Percentiles rank a stretch among this genome's conserved stretches.
These are phyloP conservation scores for Erebia palarica DNA, from an alignment of 2,888 invertebrate species.

Conservation along the genomic window DNA sequence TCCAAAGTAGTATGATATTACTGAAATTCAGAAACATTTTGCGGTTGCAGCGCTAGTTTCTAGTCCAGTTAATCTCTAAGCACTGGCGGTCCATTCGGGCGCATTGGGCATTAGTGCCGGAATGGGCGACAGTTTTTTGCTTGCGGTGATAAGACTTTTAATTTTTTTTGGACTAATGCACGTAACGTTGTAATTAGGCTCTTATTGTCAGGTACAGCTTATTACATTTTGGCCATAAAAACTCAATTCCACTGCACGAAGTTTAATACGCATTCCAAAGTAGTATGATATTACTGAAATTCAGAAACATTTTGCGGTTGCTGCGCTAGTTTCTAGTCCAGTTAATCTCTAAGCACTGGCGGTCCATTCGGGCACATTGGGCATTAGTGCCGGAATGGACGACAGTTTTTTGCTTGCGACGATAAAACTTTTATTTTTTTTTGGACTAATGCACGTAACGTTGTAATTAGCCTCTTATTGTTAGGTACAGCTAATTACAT, in stretches of 20 bases:
- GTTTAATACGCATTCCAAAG: slow-evolving; percentile 34
- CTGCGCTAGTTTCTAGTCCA: slow-evolving; percentile 39
- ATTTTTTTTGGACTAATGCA: slow-evolving; percentile 23
- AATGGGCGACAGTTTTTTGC: slow-evolving; percentile 31
- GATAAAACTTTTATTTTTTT: slow-evolving; percentile 34
- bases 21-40: slow-evolving; percentile 39
- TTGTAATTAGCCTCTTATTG: neutral
- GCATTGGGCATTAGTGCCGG: no score
- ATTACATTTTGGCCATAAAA: neutral
- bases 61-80: slow-evolving; percentile 42
- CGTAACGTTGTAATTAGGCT: neutral
- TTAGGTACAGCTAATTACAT: no score
- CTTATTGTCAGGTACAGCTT: neutral
- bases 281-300: slow-evolving; percentile 38
- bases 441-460: slow-evolving; percentile 6
- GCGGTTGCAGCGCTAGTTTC: slow-evolving; percentile 37
- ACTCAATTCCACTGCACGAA: slow-evolving; percentile 27
- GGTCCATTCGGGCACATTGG: slow-evolving; percentile 39
- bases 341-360: slow-evolving; percentile 41
- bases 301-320: slow-evolving; percentile 38
- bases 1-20: slow-evolving; percentile 37
- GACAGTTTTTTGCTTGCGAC: slow-evolving; percentile 28
- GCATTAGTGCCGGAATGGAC: no score
- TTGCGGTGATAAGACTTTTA: slow-evolving; percentile 30
- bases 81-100: slow-evolving; percentile 37